Percentiles rank a stretch among this genome's conserved stretches.
phyloP scores from a whole-genome alignment of 2,113 vertebrate species.

The Zingel zingel region DNA sequence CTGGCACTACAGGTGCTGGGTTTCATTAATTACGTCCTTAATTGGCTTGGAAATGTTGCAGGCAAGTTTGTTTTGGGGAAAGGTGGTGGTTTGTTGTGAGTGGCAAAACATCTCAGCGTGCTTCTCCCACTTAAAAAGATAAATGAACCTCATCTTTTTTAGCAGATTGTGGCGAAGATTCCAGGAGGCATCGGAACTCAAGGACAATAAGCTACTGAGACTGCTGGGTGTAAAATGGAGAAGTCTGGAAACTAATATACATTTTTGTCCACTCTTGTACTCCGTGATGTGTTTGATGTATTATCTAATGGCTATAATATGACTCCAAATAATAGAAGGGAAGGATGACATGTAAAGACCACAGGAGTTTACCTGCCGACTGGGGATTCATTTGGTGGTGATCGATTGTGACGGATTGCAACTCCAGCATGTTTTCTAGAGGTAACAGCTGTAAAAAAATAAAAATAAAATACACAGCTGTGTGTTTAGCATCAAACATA shows the following conservation, averaged over 20 bases:
- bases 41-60: conserved; percentile 83
- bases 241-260: background rate
- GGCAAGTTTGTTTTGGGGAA: conserved; percentile 69
- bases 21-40: conserved; percentile 82
- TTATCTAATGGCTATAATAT: background rate
- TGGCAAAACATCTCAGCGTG: conserved; percentile 46
- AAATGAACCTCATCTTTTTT: conserved; percentile 68
- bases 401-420: background rate
- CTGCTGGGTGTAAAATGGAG: conserved; percentile 24
- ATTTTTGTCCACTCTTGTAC: background rate
- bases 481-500: background rate
- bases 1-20: conserved; percentile 76
- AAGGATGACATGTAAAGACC: background rate
- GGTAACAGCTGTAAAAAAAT: background rate
- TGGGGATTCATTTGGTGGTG: background rate
- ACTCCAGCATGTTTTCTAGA: background rate
- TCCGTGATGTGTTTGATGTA: background rate
- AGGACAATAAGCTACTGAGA: conserved; percentile 50
- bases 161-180: conserved; percentile 66
- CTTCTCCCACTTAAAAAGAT: conserved; percentile 70
- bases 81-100: conserved; percentile 46
- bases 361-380: background rate
- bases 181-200: conserved; percentile 37
- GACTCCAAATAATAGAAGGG: background rate
- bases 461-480: background rate